phyloP scores from a whole-genome alignment of 1,140 invertebrate genomes.

The Dinothrombium tinctorium region DNA sequence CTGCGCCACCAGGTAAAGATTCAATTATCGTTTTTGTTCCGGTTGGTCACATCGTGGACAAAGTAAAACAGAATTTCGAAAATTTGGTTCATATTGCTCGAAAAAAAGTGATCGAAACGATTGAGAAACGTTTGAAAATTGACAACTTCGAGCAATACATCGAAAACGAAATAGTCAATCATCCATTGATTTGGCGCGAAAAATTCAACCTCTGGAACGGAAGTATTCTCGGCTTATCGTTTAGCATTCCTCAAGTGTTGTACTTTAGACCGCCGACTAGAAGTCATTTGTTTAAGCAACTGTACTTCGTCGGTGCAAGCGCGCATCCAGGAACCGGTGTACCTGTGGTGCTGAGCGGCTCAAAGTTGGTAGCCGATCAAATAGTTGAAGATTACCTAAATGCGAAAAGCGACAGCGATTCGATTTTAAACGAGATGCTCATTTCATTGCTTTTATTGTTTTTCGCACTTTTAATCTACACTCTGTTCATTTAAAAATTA shows the following conservation, averaged over 20 bases:
- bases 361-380: background rate
- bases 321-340: slow-evolving; percentile 2
- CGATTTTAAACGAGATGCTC: too few species aligned
- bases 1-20: background rate
- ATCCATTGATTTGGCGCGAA: background rate
- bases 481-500: too few species aligned
- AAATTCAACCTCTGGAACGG: slow-evolving; percentile 4
- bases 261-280: background rate
- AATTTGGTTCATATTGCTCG: background rate
- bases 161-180: slow-evolving; percentile 1
- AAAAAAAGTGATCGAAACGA: background rate
- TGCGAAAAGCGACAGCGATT: too few species aligned
- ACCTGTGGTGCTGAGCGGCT: background rate
- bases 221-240: background rate
- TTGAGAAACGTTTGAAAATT: background rate
- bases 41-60: background rate
- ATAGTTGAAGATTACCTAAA: background rate
- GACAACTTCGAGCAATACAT: background rate
- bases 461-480: too few species aligned
- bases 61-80: background rate
- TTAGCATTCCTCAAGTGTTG: background rate
- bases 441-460: too few species aligned
- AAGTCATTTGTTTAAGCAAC: background rate
- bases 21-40: background rate
- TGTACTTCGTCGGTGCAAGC: background rate